A percentile compares a stretch with the other conserved stretches of the same genome.
Conservation (phyloP, 2,797 vertebrate species). For the Notolabrus celidotus region DNA sequence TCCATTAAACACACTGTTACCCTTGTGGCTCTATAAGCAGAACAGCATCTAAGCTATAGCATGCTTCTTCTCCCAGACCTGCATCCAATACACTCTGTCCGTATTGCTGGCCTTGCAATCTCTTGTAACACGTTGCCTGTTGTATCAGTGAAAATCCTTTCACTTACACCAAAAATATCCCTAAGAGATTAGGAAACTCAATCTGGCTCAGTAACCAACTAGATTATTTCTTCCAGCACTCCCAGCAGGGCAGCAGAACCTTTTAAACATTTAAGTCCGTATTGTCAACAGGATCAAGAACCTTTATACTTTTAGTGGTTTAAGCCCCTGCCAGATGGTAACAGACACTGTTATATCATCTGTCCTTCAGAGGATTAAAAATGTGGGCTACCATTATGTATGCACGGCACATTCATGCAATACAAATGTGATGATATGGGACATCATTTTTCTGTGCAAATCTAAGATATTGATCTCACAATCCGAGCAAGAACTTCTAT, state of each 20-base stretch:
- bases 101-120: constrained; percentile 47
- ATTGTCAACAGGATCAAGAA: constrained; percentile 75
- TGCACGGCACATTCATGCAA: constrained; percentile 25
- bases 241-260: constrained; percentile 56
- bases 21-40: constrained; percentile 50
- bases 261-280: constrained; percentile 73
- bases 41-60: constrained; percentile 30
- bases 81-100: constrained; percentile 39
- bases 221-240: constrained; percentile 73
- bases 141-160: constrained; percentile 68
- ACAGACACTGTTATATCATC: constrained; percentile 69
- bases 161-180: constrained; percentile 65
- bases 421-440: constrained; percentile 34
- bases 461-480: constrained; percentile 34
- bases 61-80: constrained; percentile 36
- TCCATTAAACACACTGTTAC: constrained; percentile 71
- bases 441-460: constrained; percentile 39
- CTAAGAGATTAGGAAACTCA: constrained; percentile 73
- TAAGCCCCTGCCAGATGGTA: constrained; percentile 76
- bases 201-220: constrained; percentile 70
- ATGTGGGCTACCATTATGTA: constrained; percentile 45
- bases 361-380: constrained; percentile 70
- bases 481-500: constrained; percentile 14
- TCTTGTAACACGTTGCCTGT: constrained; percentile 63
- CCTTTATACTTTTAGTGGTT: constrained; percentile 70